Evolutionary conservation across 2,797 vertebrate species (phyloP), one percentile per base, ranked within the genome.

Genomic region (Coluber constrictor): DNA sequence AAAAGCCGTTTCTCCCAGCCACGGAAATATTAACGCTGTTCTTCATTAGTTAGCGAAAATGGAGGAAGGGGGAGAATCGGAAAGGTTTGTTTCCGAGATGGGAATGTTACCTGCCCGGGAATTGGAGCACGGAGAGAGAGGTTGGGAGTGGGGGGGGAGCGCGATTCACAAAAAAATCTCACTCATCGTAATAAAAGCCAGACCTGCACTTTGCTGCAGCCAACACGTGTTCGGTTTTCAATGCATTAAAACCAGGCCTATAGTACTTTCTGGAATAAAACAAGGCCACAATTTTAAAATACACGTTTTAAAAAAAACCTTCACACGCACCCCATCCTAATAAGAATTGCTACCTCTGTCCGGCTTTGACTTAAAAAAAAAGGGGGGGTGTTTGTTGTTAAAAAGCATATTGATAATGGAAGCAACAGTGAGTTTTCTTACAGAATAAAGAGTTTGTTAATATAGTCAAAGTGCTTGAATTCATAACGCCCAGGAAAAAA

Each of bases 131-230:
- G 18, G 37, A 32, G 18, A 59, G 18, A 59, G 5, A 59, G 60
- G 9, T 11, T 9, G 3, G n/a, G 5, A 5, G n/a, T 0, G 3
- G 10, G 60, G 3, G 2, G 7, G 20, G 1, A 23, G 9, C 11
- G 57, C 12, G 7, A 11, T 29, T 91, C 63, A 90, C n/a, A 63
- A 4, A 63, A 51, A 93, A 61, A 90, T 43, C 27, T 29, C 43
- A 8, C 55, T 56, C 3, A 4, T 90, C 32, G 11, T 87, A 70
- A 60, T 61, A 87, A 60, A 7, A 3, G 23, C 29, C 56, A 32
- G 37, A 32, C 56, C 5, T 55, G 43, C 59, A 6, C n/a, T 56
- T 5, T 15, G 54, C 16, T 51, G 57, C 66, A 86, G 32, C 47
- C 27, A 47, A 66, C 90, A 54, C 70, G 92, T 55, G 54, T 86